Evolutionary conservation across 2,113 vertebrate genomes (phyloP), one percentile per base, ranked within the genome.

Genomic region (Litocranius walleri): DNA sequence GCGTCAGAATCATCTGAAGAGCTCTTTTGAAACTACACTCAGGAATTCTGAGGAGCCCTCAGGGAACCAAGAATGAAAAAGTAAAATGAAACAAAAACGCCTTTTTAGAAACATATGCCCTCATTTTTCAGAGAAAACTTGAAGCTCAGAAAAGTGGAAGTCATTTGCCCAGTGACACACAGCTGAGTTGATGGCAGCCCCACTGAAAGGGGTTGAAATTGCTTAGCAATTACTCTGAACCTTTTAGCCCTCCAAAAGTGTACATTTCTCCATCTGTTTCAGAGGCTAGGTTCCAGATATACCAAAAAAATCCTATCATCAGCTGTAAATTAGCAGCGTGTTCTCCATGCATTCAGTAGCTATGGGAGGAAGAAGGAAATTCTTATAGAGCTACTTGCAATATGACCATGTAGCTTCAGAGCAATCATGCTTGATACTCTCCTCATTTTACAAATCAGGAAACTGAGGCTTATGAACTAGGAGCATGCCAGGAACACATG

Each of bases 101-200:
- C 48, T 90, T 82, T 90, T 81, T 84, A 74, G 78, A 90, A 74
- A 88, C 3, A 29, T 33, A 6, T 52, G 45, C 29, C 85, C 43
- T 97, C 52, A 67, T 95, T 93, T 96, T 87, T 83, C 14, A 88
- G 77, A 88, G 61, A 56, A 89, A 94, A 84, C 29, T 8, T 16
- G 54, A 88, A 95, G 29, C 67, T 95, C 77, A 82, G 50, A 83
- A 96, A 95, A 91, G 67, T 74, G 4, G 36, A 83, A 62, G 59
- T 87, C 77, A 62, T 89, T 98, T 90, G 45, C 80, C 56, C 19
- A 64, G 83, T 95, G 80, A 85, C 88, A 91, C 77, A 90, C n/a
- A 83, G 82, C 88, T 95, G 81, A 43, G n/a, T 61, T 40, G 64
- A 91, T 33, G 83, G 90, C 45, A 48, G 56, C 45, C 89, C 67